A percentile compares a stretch with the other conserved stretches of the same genome.
Conservation (phyloP, 2,888 invertebrate genomes). For the Gastrophysa polygoni region DNA sequence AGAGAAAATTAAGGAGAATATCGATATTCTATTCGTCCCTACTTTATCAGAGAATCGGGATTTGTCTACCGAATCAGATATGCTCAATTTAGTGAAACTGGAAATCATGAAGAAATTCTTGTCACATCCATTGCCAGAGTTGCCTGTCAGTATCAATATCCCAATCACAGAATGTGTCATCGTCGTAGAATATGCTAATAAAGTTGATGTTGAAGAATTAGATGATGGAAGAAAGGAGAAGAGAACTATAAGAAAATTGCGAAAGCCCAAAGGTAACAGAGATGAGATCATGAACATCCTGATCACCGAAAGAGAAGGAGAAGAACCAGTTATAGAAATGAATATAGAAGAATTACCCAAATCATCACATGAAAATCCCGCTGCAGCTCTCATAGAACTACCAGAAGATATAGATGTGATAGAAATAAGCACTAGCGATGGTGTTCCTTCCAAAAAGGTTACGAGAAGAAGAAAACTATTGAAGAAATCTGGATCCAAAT, state of each 20-base stretch:
- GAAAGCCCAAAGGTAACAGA: constrained; percentile 48
- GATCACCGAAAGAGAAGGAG: constrained; percentile 51
- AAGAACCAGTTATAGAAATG: constrained; percentile 44
- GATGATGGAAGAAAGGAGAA: constrained; percentile 45
- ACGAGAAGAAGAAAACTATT: constrained; percentile 50
- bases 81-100: constrained; percentile 48
- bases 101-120: constrained; percentile 51
- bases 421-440: constrained; percentile 55
- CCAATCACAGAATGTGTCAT: constrained; percentile 36
- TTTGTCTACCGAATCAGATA: constrained; percentile 42
- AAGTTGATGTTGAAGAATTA: constrained; percentile 48
- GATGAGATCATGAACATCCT: constrained; percentile 59
- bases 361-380: constrained; percentile 44
- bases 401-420: constrained; percentile 55
- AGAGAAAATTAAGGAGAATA: no score
- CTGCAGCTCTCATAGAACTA: constrained; percentile 47
- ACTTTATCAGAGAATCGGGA: constrained; percentile 49
- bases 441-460: constrained; percentile 54
- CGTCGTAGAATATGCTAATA: constrained; percentile 48
- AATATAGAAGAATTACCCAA: constrained; percentile 29
- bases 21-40: constrained; percentile 53
- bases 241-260: constrained; percentile 46
- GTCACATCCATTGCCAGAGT: constrained; percentile 44
- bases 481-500: constrained; percentile 48
- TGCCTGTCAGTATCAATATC: constrained; percentile 44